Percentiles rank a stretch among this genome's conserved stretches.
phyloP scores from a whole-genome alignment of 2,888 invertebrate genomes.

The Eustalomyia histrio region DNA sequence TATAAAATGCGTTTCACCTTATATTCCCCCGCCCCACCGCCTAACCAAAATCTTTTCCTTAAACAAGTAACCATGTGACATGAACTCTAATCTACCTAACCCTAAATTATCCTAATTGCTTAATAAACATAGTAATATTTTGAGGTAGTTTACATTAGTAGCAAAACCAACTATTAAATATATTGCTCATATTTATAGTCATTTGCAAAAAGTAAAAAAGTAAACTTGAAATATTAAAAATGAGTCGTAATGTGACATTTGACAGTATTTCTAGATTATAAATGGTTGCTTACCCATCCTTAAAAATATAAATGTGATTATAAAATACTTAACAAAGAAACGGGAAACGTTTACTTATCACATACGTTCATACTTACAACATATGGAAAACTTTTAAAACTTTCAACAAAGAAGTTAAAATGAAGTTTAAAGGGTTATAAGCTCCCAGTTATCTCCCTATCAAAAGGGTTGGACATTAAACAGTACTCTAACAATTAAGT shows the following conservation, averaged over 20 bases:
- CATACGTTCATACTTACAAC: not conserved
- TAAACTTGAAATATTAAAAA: conserved; percentile 7
- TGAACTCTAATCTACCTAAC: too few relatives aligned
- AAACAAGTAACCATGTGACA: too few relatives aligned
- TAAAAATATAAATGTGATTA: not conserved
- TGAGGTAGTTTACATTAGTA: too few relatives aligned
- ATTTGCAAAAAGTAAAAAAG: not conserved
- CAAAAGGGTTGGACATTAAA: not conserved
- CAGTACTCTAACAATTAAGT: not conserved
- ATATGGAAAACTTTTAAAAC: not conserved
- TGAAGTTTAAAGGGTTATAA: not conserved
- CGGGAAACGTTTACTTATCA: not conserved
- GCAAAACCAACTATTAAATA: not conserved
- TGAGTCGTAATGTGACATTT: conserved; percentile 21
- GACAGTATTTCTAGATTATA: conserved; percentile 13
- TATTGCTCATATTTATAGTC: not conserved
- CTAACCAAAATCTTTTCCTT: too few relatives aligned
- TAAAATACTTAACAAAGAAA: not conserved
- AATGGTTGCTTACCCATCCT: conserved; percentile 1
- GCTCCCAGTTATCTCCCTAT: not conserved
- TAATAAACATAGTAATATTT: too few relatives aligned
- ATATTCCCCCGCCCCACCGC: too few relatives aligned
- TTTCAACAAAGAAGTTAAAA: not conserved
- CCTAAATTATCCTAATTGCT: too few relatives aligned
- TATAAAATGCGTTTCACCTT: too few relatives aligned